Conservation (phyloP, 2,797 vertebrate species). For the Xenopus petersii region DNA sequence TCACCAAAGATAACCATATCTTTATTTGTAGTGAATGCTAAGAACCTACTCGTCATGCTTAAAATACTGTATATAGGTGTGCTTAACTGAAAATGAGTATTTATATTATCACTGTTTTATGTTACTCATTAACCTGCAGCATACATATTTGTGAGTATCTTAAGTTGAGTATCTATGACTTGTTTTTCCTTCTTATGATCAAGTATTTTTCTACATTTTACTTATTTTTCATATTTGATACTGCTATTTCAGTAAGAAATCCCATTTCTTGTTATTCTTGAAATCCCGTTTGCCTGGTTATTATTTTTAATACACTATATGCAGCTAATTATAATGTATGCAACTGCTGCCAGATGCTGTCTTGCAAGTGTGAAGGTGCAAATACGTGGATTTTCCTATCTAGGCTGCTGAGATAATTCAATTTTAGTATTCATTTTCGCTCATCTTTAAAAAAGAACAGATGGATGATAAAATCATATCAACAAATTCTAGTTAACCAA, state of each 20-base stretch:
- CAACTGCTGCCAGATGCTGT: slow-evolving; percentile 51
- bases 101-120: too few relatives aligned
- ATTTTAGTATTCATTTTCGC: slow-evolving; percentile 61
- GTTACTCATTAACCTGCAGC: too few relatives aligned
- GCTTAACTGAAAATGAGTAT: too few relatives aligned
- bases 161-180: too few relatives aligned
- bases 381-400: slow-evolving; percentile 52
- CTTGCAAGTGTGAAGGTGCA: slow-evolving; percentile 54
- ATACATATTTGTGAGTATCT: too few relatives aligned
- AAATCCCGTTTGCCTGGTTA: slow-evolving; percentile 19
- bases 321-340: slow-evolving; percentile 56
- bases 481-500: slow-evolving; percentile 64
- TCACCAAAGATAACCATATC: too few relatives aligned
- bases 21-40: too few relatives aligned
- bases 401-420: slow-evolving; percentile 60
- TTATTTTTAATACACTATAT: slow-evolving; percentile 53
- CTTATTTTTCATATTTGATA: background rate
- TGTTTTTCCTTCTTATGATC: too few relatives aligned
- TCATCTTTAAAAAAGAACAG: slow-evolving; percentile 61
- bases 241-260: slow-evolving; percentile 9
- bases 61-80: too few relatives aligned
- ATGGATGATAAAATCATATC: slow-evolving; percentile 57
- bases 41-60: too few relatives aligned
- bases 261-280: too few relatives aligned
- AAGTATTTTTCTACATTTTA: background rate